These are phyloP conservation scores for Tetraneura akinire DNA, from an alignment of 1,140 invertebrate species.

Conservation along the genomic window DNA sequence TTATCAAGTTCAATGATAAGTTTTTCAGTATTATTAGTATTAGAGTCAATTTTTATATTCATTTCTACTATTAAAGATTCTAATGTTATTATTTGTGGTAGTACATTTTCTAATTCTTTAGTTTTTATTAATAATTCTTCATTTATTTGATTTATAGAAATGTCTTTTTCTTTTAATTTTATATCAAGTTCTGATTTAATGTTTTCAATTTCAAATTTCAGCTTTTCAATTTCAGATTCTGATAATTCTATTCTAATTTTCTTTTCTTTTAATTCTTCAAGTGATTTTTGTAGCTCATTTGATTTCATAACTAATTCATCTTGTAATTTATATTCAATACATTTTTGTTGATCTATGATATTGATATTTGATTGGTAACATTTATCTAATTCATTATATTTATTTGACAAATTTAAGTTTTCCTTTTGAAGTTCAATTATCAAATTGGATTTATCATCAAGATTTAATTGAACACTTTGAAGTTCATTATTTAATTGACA, in stretches of 20 bases:
- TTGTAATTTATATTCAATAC: constrained; percentile 21
- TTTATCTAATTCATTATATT: constrained; percentile 14
- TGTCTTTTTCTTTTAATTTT: neutral
- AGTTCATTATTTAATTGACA: constrained; percentile 18
- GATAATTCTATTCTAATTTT: neutral
- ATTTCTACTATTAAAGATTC: constrained; percentile 10
- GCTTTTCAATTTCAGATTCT: neutral
- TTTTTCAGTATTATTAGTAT: neutral
- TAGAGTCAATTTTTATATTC: neutral
- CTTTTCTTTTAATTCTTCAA: neutral
- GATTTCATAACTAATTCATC: neutral
- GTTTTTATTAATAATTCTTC: neutral
- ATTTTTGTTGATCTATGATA: neutral
- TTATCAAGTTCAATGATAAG: neutral
- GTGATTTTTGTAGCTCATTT: neutral
- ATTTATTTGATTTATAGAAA: neutral
- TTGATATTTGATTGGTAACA: neutral
- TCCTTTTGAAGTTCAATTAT: neutral
- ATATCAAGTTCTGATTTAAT: neutral
- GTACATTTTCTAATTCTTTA: constrained; percentile 9
- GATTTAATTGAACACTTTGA: neutral
- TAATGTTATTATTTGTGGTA: neutral
- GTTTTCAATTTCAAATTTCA: neutral
- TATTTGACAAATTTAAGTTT: constrained; percentile 4
- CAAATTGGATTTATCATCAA: neutral